Evolutionary conservation across 2,888 invertebrate species (phyloP).

Genomic region (Mactromeris polynyma): DNA sequence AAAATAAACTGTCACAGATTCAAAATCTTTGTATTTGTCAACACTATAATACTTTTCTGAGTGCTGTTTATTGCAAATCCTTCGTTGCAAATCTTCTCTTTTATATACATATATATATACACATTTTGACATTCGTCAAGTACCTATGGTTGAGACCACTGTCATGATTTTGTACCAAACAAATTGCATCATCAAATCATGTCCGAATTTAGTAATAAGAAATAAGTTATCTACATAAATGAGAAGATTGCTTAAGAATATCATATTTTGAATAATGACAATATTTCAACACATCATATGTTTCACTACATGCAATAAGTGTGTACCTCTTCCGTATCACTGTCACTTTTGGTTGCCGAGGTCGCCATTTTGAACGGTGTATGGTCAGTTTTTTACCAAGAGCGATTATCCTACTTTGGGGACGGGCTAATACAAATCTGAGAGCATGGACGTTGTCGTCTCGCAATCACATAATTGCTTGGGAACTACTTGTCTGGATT

Average conservation of each 20-base stretch:
- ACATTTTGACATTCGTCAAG: too few relatives aligned
- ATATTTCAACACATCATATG: neutral
- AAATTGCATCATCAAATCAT: neutral
- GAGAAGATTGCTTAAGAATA: neutral
- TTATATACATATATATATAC: too few relatives aligned
- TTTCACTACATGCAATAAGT: neutral
- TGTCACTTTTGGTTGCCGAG: constrained; percentile 54
- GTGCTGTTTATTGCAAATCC: too few relatives aligned
- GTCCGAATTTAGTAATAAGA: neutral
- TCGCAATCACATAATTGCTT: too few relatives aligned
- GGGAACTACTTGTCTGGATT: too few relatives aligned
- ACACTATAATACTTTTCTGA: too few relatives aligned
- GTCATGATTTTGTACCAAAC: neutral
- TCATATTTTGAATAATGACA: neutral
- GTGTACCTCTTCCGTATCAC: constrained; percentile 63
- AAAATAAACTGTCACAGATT: too few relatives aligned
- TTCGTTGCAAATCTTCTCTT: too few relatives aligned
- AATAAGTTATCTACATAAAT: neutral
- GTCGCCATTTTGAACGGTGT: constrained; percentile 64
- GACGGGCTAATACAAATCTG: neutral
- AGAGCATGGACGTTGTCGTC: too few relatives aligned
- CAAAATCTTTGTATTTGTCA: too few relatives aligned
- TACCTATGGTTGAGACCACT: neutral
- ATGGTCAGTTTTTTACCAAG: neutral
- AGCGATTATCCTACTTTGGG: neutral